Evolutionary conservation across 2,113 vertebrate species (phyloP), one percentile per base, ranked within the genome.

Genomic region (Myrmecophaga tridactyla): DNA sequence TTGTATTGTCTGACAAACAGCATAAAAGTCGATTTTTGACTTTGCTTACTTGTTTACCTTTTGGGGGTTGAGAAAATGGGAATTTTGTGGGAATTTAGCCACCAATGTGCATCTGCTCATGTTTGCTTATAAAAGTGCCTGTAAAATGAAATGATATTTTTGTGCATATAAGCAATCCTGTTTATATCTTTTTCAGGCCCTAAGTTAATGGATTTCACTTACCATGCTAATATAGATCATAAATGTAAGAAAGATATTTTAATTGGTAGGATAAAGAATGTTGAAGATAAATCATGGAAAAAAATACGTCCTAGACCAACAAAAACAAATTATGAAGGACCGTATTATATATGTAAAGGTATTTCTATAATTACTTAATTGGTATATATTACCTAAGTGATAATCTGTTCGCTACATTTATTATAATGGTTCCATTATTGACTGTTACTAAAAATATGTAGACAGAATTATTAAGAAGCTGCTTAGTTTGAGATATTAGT

Each of bases 271-370:
- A 98, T 99, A 94, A 99, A 99, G 97, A 99, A 98, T 95, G 97
- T 96, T 3, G 98, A 98, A 91, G 99, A 99, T 98, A 99, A 99
- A 97, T 98, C 97, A 29, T 99, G 99, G 99, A 99, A 99, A 96
- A 99, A 99, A 96, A 99, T 99, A 97, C 99, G 99, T 27, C 99
- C 99, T 14, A 99, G 99, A 97, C 99, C 99, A 65, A 99, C 99
- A 87, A 99, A 99, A 98, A 99, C 99, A 77, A 99, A 99, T 95
- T 99, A 99, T 96, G 99, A 99, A 91, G 99, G 99, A 80, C 99
- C 99, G 0, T 99, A 99, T 98, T 99, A 99, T 98, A 99, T 99
- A 98, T 99, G 99, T 98, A 99, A 99, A 99, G 99, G 99, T 99
- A 98, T 0, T 96, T 95, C 51, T 72, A 0, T 56, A 12, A 84